Percentiles rank a stretch among this genome's conserved stretches.
Evolutionary conservation across 2,113 vertebrate genomes (phyloP).

Genomic region (Calyptommatus sinebrachiatus): DNA sequence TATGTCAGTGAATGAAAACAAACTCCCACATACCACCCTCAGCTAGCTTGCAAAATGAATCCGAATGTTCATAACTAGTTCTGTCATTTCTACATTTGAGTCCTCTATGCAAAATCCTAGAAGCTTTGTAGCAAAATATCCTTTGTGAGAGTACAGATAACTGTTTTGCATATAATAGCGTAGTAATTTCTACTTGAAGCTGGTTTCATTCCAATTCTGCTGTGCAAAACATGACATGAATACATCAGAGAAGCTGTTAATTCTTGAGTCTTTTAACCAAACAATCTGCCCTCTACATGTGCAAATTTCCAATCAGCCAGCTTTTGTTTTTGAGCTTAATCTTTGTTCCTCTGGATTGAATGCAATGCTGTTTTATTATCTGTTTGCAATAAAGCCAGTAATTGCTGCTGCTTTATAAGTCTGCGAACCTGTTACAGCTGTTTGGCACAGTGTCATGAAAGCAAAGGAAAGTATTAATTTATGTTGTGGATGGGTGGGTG

Average conservation of each 20-base stretch:
- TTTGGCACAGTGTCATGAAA: slow-evolving; percentile 55
- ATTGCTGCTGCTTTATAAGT: slow-evolving; percentile 57
- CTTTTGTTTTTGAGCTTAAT: slow-evolving; percentile 63
- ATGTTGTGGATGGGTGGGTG: neutral
- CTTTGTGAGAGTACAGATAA: neutral
- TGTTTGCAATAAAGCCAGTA: slow-evolving; percentile 53
- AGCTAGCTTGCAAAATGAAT: fast-evolving
- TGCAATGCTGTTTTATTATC: slow-evolving; percentile 52
- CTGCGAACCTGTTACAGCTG: slow-evolving; percentile 66
- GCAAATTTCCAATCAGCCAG: slow-evolving; percentile 60
- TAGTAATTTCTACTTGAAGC: fast-evolving
- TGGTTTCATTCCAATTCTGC: fast-evolving
- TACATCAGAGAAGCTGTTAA: neutral
- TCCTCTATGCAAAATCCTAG: neutral
- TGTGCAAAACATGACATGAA: neutral
- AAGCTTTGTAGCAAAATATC: fast-evolving
- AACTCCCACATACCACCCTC: neutral
- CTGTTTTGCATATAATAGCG: neutral
- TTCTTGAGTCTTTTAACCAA: slow-evolving; percentile 19
- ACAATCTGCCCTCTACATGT: slow-evolving; percentile 38
- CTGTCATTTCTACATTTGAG: fast-evolving
- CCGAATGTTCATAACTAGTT: neutral
- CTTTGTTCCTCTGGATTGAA: slow-evolving; percentile 51
- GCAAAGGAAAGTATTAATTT: slow-evolving; percentile 6
- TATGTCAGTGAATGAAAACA: neutral